Conservation (phyloP, 2,113 vertebrate species). For the Muscicapa adusta region DNA sequence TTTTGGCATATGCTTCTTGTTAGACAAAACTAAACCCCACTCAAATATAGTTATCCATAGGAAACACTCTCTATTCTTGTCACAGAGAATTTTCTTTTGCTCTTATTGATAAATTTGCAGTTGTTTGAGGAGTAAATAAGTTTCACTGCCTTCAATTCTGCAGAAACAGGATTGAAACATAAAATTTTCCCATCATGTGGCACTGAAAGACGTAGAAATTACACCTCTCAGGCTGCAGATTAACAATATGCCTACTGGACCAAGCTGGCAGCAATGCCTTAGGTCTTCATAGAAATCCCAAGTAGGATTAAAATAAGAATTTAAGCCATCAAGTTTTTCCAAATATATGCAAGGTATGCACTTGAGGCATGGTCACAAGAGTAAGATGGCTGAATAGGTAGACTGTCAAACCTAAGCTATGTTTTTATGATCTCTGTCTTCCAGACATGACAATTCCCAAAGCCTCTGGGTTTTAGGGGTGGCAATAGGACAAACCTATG, state of each 20-base stretch:
- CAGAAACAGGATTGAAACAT: neutral
- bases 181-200: neutral
- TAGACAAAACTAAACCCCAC: neutral
- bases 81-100: neutral
- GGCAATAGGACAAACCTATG: neutral
- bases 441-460: neutral
- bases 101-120: neutral
- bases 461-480: neutral
- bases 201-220: neutral
- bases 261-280: neutral
- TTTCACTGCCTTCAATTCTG: neutral
- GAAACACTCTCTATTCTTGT: neutral
- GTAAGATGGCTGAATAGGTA: neutral
- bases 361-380: neutral
- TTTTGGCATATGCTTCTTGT: neutral
- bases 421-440: neutral
- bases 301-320: neutral
- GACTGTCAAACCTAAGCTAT: neutral
- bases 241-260: neutral
- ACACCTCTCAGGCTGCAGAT: neutral
- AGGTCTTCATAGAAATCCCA: neutral
- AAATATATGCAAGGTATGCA: neutral
- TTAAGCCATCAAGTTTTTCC: neutral
- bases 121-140: neutral
- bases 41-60: neutral